Base-by-base conservation (phyloP, 2,888 invertebrate species). In the Stenotaenia linearis region DNA sequence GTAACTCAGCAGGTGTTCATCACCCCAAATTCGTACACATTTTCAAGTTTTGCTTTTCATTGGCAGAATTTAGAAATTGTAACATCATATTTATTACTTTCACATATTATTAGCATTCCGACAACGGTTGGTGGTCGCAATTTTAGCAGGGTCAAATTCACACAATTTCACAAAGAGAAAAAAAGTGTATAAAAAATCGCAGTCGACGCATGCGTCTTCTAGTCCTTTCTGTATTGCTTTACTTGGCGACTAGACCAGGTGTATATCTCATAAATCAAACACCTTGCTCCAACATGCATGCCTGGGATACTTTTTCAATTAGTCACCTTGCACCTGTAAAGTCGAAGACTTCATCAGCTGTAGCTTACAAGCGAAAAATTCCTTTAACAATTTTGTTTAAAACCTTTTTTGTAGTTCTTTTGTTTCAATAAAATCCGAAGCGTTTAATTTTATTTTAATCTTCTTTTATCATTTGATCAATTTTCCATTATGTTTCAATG, bases 201-300 rank as follows among this genome's bases (percentile, higher is more conserved):
- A 25, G 61, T 61, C 9, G 1, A 15, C 23, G 61, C 61, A 61
- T 61, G 61, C 61, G 61, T 28, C 61, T 61, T 25, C 61, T 25
- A 28, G 1, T 61, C 25, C 25, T 23, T 28, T 28, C 61, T 23
- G 61, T 61, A 25, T 61, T 23, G 61, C 61, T 3, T 21, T 7
- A 23, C 7, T 5, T 61, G 21, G 10, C 9, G 25, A 25, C 6
- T 23, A 10, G 12, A 28, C 61, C 61, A 61, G 61, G 61, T 61
- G 61, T 61, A 61, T 61, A 28, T 61, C 61, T 61, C 61, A 61
- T 61, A 61, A 61, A 61, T 61, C 61, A 61, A 61, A 61, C 61
- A 61, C 61, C 61, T 61, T 61, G 61, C 23, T 28, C 23, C 61
- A 61, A 5, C 21, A 21, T 56, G 25, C 61, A 61, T 61, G 61